Evolutionary conservation across 1,140 invertebrate species (phyloP).

Genomic region (Argopecten irradians): DNA sequence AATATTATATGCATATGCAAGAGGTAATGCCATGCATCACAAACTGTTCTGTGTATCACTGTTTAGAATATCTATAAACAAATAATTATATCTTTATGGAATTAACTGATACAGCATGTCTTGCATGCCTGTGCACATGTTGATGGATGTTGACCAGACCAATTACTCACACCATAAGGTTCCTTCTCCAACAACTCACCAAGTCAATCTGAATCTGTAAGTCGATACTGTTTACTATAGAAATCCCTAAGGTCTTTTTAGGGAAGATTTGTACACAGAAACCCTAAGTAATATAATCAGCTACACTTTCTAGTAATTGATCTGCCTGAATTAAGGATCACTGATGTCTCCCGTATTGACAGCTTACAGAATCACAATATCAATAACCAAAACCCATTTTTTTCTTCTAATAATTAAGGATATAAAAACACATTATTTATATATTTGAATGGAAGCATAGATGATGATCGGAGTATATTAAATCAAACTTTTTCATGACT

Average conservation of each 20-base stretch:
- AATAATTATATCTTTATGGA: neutral
- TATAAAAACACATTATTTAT: neutral
- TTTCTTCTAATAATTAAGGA: neutral
- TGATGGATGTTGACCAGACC: neutral
- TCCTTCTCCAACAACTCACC: neutral
- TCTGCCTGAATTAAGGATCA: neutral
- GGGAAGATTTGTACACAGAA: neutral
- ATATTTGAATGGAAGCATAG: neutral
- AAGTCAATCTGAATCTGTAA: neutral
- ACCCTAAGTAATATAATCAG: neutral
- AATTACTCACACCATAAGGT: neutral
- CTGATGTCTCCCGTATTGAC: neutral
- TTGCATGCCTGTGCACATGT: neutral
- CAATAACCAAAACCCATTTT: neutral
- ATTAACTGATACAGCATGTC: neutral
- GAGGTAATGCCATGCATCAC: too few species aligned
- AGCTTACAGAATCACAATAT: neutral
- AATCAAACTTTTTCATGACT: neutral
- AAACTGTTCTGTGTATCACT: neutral
- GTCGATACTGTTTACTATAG: neutral
- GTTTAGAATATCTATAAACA: neutral
- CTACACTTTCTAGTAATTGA: neutral
- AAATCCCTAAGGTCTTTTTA: neutral
- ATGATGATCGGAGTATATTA: too few species aligned
- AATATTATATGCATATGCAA: too few species aligned